phyloP scores from a whole-genome alignment of 2,113 vertebrate genomes.

The Opisthocomus hoazin region DNA sequence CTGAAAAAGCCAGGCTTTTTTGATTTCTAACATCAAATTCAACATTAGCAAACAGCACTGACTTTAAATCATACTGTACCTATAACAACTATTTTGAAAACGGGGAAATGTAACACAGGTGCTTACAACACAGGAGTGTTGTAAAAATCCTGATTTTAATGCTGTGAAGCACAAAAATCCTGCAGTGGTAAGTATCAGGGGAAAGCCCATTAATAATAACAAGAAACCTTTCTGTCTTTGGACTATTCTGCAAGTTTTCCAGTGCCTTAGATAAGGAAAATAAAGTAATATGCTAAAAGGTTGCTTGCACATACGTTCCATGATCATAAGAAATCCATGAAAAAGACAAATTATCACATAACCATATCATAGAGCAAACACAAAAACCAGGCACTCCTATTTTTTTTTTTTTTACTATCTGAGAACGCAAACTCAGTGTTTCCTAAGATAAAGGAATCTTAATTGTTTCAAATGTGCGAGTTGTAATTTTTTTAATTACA shows the following conservation, averaged over 20 bases:
- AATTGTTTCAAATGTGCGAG: neutral
- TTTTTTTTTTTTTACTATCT: neutral
- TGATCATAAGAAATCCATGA: neutral
- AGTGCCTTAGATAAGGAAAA: neutral
- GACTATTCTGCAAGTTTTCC: neutral
- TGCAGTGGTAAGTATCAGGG: neutral
- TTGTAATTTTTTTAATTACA: neutral
- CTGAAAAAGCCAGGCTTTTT: neutral
- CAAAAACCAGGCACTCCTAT: neutral
- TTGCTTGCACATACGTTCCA: neutral
- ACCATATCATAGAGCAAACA: neutral
- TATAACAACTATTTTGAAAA: neutral
- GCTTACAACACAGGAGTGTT: neutral
- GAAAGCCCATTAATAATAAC: neutral
- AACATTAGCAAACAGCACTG: neutral
- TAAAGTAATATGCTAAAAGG: neutral
- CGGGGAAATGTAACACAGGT: accelerated
- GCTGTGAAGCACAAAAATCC: neutral
- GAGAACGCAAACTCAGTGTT: neutral
- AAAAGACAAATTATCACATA: neutral
- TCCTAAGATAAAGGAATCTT: neutral
- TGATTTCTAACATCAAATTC: neutral
- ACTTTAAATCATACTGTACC: neutral
- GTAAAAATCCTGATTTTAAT: neutral
- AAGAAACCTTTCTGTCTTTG: neutral